Evolutionary conservation across 1,140 invertebrate genomes (phyloP), one percentile per base, ranked within the genome.

Genomic region (Hyles euphorbiae): DNA sequence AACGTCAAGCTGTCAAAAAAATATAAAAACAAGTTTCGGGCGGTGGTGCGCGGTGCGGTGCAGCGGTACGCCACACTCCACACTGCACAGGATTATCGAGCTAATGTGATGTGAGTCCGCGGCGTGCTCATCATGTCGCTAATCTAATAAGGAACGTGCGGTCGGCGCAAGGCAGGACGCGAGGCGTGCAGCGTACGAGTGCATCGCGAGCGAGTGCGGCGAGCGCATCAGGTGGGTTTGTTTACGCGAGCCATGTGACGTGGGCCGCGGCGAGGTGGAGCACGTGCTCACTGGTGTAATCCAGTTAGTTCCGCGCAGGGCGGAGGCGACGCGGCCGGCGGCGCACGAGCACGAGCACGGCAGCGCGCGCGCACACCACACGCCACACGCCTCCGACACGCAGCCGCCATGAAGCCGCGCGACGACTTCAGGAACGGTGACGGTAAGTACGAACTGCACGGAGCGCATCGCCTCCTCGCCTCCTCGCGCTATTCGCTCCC

Each of bases 401-500:
- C 11, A 49, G 45, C 48, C 44, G 61, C 65, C 63, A 78, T 78
- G 76, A 78, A 74, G 65, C 76, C 76, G 22, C 76, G 69, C 45
- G 74, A 81, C 58, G 72, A 81, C 55, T 81, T 72, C 59, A 70
- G 72, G 48, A 83, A 83, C 54, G 78, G 80, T 53, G 78, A 83
- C 49, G 78, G 80, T 78, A 52, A 76, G 72, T 64, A 11, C 12
- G 7, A 5, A n/a, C 4, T 3, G 6, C 8, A 40, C 52, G 22
- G 22, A 22, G 46, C 9, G 11, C 12, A 50, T 0, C 8, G 36
- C 4, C 36, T 5, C 36, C 36, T 22, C 22, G 22, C 22, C 22
- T 22, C 22, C 22, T 22, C 22, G 22, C 0, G 22, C 22, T 22
- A 22, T 2, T 22, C 22, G 22, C 22, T 22, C 22, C 22, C 22